These are phyloP conservation scores for Stomatorhinus walkeri DNA, from an alignment of 2,797 vertebrate species.

Conservation along the genomic window DNA sequence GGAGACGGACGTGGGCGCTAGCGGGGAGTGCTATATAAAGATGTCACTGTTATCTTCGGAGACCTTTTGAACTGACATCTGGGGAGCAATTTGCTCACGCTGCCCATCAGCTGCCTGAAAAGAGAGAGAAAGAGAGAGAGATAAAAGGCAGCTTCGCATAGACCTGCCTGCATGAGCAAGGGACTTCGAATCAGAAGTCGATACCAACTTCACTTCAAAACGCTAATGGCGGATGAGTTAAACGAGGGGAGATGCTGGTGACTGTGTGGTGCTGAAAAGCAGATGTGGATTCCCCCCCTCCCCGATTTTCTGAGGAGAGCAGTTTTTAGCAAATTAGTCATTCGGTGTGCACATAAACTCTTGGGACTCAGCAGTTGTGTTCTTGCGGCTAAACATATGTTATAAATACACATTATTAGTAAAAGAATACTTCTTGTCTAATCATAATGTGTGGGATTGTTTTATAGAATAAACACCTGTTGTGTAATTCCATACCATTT, in stretches of 20 bases:
- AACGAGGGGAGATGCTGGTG: neutral
- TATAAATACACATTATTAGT: conserved; percentile 11
- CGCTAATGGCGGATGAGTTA: neutral
- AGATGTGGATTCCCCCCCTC: neutral
- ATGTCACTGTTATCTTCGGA: conserved; percentile 21
- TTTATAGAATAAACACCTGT: neutral
- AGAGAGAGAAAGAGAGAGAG: neutral
- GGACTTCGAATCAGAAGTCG: neutral
- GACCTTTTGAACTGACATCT: conserved; percentile 43
- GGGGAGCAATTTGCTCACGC: conserved; percentile 58
- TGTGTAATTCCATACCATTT: neutral
- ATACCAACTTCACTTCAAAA: neutral
- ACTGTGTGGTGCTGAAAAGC: neutral
- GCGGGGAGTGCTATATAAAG: neutral
- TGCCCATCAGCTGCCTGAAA: conserved; percentile 54
- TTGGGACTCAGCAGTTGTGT: neutral
- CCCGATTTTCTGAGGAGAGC: neutral
- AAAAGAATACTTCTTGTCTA: conserved; percentile 3
- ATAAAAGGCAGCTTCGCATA: neutral
- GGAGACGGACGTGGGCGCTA: neutral
- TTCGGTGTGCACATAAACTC: neutral
- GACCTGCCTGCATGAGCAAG: neutral
- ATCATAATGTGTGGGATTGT: conserved; percentile 8
- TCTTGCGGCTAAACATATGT: conserved; percentile 3
- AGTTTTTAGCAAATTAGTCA: neutral